Conservation (phyloP, 53 echinoderm and acorn worm species). For the Astropecten irregularis region DNA sequence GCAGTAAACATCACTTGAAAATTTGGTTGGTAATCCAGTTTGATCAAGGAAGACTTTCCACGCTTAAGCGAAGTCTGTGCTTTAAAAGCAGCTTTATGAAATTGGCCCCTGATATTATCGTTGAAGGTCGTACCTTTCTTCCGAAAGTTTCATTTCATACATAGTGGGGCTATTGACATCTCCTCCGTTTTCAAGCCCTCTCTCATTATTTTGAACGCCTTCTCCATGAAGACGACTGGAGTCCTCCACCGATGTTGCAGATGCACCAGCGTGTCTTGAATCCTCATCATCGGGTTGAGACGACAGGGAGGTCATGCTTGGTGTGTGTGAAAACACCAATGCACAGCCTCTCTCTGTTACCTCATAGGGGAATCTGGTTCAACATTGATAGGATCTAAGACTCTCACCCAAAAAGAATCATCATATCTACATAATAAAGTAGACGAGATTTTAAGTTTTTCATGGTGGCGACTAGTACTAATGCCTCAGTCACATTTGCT, state of each 20-base stretch:
- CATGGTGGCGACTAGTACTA: too few relatives aligned
- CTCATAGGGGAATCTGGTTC: slow-evolving; percentile 70
- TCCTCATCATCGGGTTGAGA: neutral
- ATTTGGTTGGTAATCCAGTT: too few relatives aligned
- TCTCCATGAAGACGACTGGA: neutral
- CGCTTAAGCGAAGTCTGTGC: too few relatives aligned
- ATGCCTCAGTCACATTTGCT: too few relatives aligned
- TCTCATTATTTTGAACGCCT: neutral
- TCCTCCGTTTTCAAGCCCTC: slow-evolving; percentile 17
- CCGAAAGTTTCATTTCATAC: slow-evolving; percentile 77
- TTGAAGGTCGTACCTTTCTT: slow-evolving; percentile 61
- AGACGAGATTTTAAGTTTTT: too few relatives aligned
- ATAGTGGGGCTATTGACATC: slow-evolving; percentile 11
- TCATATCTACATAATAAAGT: too few relatives aligned
- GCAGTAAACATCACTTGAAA: too few relatives aligned
- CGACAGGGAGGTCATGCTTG: too few relatives aligned
- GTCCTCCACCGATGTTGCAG: neutral
- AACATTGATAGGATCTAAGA: neutral
- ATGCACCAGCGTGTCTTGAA: neutral
- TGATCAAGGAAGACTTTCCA: too few relatives aligned
- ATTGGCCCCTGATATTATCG: too few relatives aligned
- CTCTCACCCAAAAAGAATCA: too few relatives aligned
- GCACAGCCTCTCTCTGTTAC: slow-evolving; percentile 84
- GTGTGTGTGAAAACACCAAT: slow-evolving; percentile 58
- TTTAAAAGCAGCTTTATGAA: too few relatives aligned